These are phyloP conservation scores for Austrofundulus limnaeus DNA, from an alignment of 2,113 vertebrate species.

Conservation along the genomic window DNA sequence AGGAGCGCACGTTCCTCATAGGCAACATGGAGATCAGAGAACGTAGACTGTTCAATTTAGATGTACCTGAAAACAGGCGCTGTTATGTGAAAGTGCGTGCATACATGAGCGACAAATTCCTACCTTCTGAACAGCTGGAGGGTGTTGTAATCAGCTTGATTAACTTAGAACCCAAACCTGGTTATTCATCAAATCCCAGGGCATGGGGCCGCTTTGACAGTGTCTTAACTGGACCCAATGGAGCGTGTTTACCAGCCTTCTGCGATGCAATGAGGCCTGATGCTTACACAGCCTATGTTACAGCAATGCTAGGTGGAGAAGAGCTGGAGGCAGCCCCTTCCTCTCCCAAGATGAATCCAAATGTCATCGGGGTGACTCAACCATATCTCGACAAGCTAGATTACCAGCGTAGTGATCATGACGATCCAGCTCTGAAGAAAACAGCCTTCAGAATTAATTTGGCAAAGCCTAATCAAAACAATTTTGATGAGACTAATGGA, in stretches of 20 bases:
- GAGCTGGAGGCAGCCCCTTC: slow-evolving; percentile 94
- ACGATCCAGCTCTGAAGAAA: slow-evolving; percentile 88
- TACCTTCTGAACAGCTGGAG: slow-evolving; percentile 87
- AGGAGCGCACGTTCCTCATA: slow-evolving; percentile 92
- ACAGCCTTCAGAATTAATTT: slow-evolving; percentile 91
- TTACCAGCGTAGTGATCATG: slow-evolving; percentile 90
- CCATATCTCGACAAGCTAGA: slow-evolving; percentile 89
- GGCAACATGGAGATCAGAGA: slow-evolving; percentile 94
- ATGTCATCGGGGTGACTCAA: slow-evolving; percentile 88
- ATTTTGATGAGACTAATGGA: slow-evolving; percentile 85
- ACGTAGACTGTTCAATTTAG: slow-evolving; percentile 93
- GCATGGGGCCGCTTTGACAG: slow-evolving; percentile 98
- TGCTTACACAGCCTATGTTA: slow-evolving; percentile 91
- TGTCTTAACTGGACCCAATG: slow-evolving; percentile 91
- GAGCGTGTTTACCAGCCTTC: slow-evolving; percentile 94
- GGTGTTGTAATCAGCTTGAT: slow-evolving; percentile 90
- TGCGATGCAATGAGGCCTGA: slow-evolving; percentile 85
- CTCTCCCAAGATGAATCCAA: slow-evolving; percentile 84
- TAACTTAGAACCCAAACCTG: slow-evolving; percentile 91
- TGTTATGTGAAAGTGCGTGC: slow-evolving; percentile 96
- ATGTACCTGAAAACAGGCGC: slow-evolving; percentile 94
- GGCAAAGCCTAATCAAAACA: slow-evolving; percentile 89
- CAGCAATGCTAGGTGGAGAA: slow-evolving; percentile 90
- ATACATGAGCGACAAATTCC: slow-evolving; percentile 93
- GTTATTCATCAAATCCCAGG: slow-evolving; percentile 88